Evolutionary conservation across 2,113 vertebrate species (phyloP), one percentile per base, ranked within the genome.

Genomic region (Dipodomys stephensi): DNA sequence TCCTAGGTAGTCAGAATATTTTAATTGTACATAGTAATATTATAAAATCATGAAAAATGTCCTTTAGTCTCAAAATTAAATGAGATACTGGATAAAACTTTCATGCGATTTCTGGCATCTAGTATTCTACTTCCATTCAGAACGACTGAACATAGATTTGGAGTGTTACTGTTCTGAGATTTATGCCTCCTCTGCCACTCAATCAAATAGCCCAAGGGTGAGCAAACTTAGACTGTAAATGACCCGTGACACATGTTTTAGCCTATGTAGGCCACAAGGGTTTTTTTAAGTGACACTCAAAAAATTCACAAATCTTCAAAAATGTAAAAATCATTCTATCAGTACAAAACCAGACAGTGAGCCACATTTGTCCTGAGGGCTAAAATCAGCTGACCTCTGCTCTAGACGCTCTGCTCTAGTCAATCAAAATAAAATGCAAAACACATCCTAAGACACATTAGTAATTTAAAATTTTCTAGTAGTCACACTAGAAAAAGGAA

Each of bases 51-150:
- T 57, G 53, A 57, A 16, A 57, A 57, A n/a, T 13, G 71, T 65
- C 22, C 60, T 87, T 88, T 94, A 83, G 86, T 74, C 53, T 86
- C 6, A 4, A 32, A 22, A 90, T 67, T 83, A 28, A 74, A 83
- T 8, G 25, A 93, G 83, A 62, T 16, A 7, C 23, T 30, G 13
- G 67, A n/a, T 60, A 76, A 62, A 79, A 53, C 4, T 79, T 91
- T 16, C 32, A 28, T 19, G 67, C 18, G 32, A 27, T 22, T 57
- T 57, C 67, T 67, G 46, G 32, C 6, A 39, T 62, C 46, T 13
- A 71, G 27, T 8, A 57, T 22, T 53, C 3, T 84, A 46, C 83
- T 79, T 27, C 15, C 35, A 6, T 62, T 65, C 7, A 27, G 2
- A 88, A 32, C 5, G 1, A 30, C 20, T 30, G 27, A 92, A 60